A percentile compares a stretch with the other conserved stretches of the same genome.
Conservation (phyloP, 1,140 invertebrate species). For the Prorops nasuta region DNA sequence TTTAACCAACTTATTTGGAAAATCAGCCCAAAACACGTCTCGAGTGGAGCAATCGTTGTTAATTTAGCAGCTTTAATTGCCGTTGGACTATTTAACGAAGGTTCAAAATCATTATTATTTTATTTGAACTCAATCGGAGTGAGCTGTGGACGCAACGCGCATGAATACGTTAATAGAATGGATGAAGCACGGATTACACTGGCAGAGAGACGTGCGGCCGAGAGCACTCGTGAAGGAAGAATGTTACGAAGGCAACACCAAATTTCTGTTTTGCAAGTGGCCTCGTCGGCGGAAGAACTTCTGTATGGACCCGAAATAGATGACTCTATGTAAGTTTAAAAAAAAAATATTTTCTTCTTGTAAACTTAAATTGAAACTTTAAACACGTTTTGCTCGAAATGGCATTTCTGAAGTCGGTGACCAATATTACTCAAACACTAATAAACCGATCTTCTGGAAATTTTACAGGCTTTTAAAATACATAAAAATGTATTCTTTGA, state of each 20-base stretch:
- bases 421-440: background rate
- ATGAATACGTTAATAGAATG: background rate
- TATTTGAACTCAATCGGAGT: conserved; percentile 1
- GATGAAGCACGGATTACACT: background rate
- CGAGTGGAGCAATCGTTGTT: conserved; percentile 5
- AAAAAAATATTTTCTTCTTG: background rate
- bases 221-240: background rate
- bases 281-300: background rate
- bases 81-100: conserved; percentile 4
- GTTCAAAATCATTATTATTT: background rate
- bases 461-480: background rate
- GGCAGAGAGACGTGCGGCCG: background rate
- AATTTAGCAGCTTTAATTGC: conserved; percentile 8
- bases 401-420: background rate
- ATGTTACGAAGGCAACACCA: background rate
- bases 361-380: background rate
- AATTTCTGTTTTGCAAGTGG: background rate
- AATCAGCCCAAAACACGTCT: conserved; percentile 6
- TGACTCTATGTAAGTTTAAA: conserved; percentile 1
- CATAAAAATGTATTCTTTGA: no score
- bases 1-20: conserved; percentile 11
- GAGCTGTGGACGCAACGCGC: conserved; percentile 4
- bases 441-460: background rate
- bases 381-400: background rate
- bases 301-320: conserved; percentile 4